These are phyloP conservation scores for Amphipoea oculea DNA, from an alignment of 2,888 invertebrate species.

Conservation along the genomic window DNA sequence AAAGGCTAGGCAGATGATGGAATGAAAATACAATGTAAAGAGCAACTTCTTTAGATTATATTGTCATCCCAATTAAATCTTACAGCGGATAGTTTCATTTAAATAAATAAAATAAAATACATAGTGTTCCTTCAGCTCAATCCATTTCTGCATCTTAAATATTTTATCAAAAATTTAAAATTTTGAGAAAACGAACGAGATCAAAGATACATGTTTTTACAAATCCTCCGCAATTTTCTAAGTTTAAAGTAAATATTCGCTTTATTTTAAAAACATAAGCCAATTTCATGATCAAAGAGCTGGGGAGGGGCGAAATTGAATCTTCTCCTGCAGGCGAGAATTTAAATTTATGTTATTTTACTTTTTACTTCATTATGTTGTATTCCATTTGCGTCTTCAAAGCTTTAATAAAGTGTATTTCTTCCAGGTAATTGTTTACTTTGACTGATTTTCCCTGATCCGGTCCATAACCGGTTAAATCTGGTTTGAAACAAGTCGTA, in stretches of 20 bases:
- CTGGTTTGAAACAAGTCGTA: slow-evolving; percentile 48
- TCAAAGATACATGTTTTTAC: slow-evolving; percentile 21
- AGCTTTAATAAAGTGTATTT: slow-evolving; percentile 66
- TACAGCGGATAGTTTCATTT: background rate
- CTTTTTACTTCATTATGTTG: slow-evolving; percentile 78
- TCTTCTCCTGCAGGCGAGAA: slow-evolving; percentile 63
- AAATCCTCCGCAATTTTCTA: background rate
- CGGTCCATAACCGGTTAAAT: slow-evolving; percentile 56
- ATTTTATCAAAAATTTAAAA: slow-evolving; percentile 5
- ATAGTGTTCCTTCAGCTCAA: background rate
- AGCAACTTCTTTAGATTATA: background rate
- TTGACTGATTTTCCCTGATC: slow-evolving; percentile 56
- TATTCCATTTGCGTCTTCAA: slow-evolving; percentile 76
- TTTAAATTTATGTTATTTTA: slow-evolving; percentile 66
- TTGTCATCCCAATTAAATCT: background rate
- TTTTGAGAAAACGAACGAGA: slow-evolving; percentile 1
- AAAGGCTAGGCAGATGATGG: too few relatives aligned
- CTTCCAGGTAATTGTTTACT: slow-evolving; percentile 70
- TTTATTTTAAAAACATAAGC: slow-evolving; percentile 65
- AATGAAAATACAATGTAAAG: too few relatives aligned
- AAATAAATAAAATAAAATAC: background rate
- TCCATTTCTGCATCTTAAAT: background rate
- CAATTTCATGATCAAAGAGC: slow-evolving; percentile 78
- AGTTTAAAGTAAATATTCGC: slow-evolving; percentile 39
- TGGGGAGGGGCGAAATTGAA: slow-evolving; percentile 69